Percentiles rank a stretch among this genome's conserved stretches.
Evolutionary conservation across 2,888 invertebrate species (phyloP).

Genomic region (Liposcelis brunnea): DNA sequence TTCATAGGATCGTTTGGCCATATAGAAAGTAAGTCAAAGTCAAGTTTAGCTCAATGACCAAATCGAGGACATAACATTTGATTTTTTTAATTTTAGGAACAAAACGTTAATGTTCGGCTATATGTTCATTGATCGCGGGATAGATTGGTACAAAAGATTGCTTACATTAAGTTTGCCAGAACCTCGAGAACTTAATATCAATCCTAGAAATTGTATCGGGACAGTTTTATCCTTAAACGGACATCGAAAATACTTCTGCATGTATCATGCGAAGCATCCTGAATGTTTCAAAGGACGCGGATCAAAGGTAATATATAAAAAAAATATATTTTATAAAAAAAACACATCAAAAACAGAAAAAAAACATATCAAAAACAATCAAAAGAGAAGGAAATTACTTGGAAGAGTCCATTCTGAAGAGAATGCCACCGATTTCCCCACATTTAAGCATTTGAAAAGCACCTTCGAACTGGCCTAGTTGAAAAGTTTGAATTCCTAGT

Average conservation of each 20-base stretch:
- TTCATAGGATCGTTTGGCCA: constrained; percentile 88
- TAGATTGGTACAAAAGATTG: constrained; percentile 85
- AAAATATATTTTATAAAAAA: not conserved
- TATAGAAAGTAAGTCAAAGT: constrained; percentile 62
- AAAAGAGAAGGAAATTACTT: not conserved
- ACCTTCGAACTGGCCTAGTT: no score
- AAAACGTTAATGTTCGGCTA: constrained; percentile 92
- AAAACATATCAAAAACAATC: not conserved
- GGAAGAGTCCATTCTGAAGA: no score
- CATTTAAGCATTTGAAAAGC: no score
- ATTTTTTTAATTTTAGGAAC: constrained; percentile 43
- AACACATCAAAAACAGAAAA: not conserved
- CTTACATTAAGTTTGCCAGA: constrained; percentile 74
- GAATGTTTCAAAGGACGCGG: constrained; percentile 46
- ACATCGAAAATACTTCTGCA: constrained; percentile 93
- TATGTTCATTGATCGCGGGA: constrained; percentile 78
- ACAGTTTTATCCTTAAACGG: constrained; percentile 93
- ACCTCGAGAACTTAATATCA: constrained; percentile 67
- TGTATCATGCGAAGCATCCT: constrained; percentile 94
- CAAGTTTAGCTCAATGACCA: not conserved
- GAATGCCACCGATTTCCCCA: no score
- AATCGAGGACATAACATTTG: not conserved
- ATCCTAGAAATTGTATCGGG: constrained; percentile 91
- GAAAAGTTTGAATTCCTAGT: no score
- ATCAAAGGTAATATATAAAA: constrained; percentile 35